phyloP scores from a whole-genome alignment of 2,113 vertebrate species.

The Cryptotis parvus region DNA sequence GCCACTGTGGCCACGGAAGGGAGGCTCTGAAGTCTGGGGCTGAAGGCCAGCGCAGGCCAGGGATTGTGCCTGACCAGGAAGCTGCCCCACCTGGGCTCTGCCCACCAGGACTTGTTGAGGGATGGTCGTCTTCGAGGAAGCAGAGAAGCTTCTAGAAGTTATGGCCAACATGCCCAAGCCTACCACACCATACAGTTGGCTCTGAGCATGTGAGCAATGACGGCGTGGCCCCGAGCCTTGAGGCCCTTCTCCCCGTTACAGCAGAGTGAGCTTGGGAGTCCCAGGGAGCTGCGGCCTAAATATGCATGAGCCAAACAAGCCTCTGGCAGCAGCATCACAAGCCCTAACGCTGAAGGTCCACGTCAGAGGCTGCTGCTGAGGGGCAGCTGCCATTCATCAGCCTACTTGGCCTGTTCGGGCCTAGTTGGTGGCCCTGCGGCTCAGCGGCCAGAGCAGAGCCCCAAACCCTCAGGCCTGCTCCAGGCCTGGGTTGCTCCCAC shows the following conservation, averaged over 20 bases:
- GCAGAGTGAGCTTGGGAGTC: neutral
- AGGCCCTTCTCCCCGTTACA: neutral
- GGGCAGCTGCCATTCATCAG: neutral
- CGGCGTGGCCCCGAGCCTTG: neutral
- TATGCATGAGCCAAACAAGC: neutral
- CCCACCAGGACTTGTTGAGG: neutral
- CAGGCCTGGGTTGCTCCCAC: neutral
- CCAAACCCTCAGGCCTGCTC: neutral
- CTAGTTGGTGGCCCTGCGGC: neutral
- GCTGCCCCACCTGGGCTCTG: neutral
- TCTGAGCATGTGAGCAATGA: neutral
- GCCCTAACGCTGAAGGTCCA: too few relatives aligned
- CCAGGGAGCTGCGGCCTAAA: neutral
- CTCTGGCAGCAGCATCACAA: too few relatives aligned
- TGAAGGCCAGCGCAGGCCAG: slow-evolving; percentile 9
- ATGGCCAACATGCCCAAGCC: neutral
- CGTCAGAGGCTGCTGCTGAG: neutral
- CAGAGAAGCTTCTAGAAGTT: neutral
- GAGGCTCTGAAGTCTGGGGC: neutral
- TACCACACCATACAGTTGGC: rapidly evolving
- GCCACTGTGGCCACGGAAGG: slow-evolving; percentile 7
- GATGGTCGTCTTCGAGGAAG: neutral
- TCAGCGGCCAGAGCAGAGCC: neutral
- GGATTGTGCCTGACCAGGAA: slow-evolving; percentile 58
- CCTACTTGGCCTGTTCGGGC: neutral